Base-by-base conservation (phyloP, 92 coral and sea anemone genomes). In the Parazoanthus darwini region DNA sequence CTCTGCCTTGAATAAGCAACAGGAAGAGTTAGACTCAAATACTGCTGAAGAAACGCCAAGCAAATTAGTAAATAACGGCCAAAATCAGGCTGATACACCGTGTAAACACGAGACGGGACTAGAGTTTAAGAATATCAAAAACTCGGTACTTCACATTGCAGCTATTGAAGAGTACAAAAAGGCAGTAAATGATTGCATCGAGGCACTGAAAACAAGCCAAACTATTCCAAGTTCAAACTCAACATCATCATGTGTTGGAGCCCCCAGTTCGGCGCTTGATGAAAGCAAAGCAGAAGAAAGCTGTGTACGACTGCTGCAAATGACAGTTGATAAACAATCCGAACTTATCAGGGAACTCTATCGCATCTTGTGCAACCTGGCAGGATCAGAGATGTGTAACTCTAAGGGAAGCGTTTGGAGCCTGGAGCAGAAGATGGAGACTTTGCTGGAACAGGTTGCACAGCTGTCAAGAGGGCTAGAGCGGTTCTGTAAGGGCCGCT, bases 401-500 rank as follows among this genome's bases (percentile, higher is more conserved):
- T 77, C 38, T 67, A 74, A 8, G 10, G 86, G 38, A 75, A 75
- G 58, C 1, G 48, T 42, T 77, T 11, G 5, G 59, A 90, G 88
- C 58, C 81, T 96, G 11, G 91, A 92, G 54, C 58, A 88, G 16
- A 82, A 92, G 20, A 86, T 88, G 43, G 91, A 88, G 51, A 78
- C 87, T 79, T 92, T 95, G 9, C 44, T 93, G 22, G 89, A 86
- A 39, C 85, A 85, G 76, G 91, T 88, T 20, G 67, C 37, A 23
- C 88, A 88, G 33, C 89, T 92, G 22, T 39, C 89, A 16, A 29
- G 73, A 10, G 33, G 33, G 33, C 33, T 29, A 29, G 94, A 91
- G 18, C 93, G 96, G 9, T 82, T 93, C 76, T 96, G 99, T 46
- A 81, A 88, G 2, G 99, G 99, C 26, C 88, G 82, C 66, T 96